Base-by-base conservation (phyloP, 1,140 invertebrate species). In the Cotesia glomerata region DNA sequence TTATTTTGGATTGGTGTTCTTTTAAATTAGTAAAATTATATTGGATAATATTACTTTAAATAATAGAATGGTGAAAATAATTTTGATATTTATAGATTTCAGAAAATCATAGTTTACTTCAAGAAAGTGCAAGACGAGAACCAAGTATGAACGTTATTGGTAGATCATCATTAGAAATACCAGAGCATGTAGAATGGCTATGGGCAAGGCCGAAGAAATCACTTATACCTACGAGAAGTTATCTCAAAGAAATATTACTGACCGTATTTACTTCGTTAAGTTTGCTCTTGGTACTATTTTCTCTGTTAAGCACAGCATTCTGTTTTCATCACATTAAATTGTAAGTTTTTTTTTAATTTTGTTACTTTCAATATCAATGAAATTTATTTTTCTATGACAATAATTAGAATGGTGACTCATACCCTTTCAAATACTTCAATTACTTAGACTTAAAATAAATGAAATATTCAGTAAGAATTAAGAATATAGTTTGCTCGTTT, bases 1-100 rank as follows among this genome's bases (percentile, higher is more conserved):
- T 97, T 78, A 89, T 91, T 39, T 82, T 96, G 14, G 95, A 97
- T 82, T 97, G 95, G 96, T 97, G 95, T 79, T 92, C 92, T 63
- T 97, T 97, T 80, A 89, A 91, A 84, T 86, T 97, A 87, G 93
- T 95, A 83, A 86, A 32, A 70, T 71, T 58, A 52, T 35, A 51
- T 16, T 11, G 18, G 13, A 39, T 67, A 66, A 62, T 32, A 56
- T 36, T 32, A 71, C 11, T 72, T 73, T 51, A 61, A 51, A 13
- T 78, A 79, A 13, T 71, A 82, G 51, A 80, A 83, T 5, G 62
- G 54, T 56, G 80, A 83, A 72, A 80, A 84, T n/a, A 74, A 82
- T 4, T 84, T 9, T 61, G 59, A 58, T 14, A 59, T 61, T 11
- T 77, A 11, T 58, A 85, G 82, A 82, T 83, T 7, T 77, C 82